These are phyloP conservation scores for Ophraella communa DNA, from an alignment of 2,888 invertebrate species.

Conservation along the genomic window DNA sequence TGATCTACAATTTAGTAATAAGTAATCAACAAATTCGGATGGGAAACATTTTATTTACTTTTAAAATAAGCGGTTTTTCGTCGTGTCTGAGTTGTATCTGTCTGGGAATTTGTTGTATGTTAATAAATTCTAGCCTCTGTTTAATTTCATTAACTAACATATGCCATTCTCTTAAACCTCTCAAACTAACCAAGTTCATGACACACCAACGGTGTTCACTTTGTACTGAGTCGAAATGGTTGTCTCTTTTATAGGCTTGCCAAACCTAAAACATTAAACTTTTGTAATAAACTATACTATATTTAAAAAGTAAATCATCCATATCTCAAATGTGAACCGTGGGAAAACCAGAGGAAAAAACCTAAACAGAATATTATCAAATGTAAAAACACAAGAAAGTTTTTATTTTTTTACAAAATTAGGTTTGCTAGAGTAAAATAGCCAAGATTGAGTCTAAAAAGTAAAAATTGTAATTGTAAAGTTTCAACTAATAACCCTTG, in stretches of 20 bases:
- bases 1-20: slow-evolving; percentile 62
- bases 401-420: too few relatives aligned
- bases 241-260: slow-evolving; percentile 54
- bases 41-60: slow-evolving; percentile 59
- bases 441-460: too few relatives aligned
- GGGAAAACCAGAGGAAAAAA: too few relatives aligned
- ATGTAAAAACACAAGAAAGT: too few relatives aligned
- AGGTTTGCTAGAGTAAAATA: too few relatives aligned
- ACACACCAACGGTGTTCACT: slow-evolving; percentile 67
- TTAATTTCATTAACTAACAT: slow-evolving; percentile 75
- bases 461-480: too few relatives aligned
- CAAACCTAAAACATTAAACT: slow-evolving; percentile 66
- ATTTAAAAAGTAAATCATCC: background rate
- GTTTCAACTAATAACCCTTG: too few relatives aligned
- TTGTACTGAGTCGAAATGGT: slow-evolving; percentile 38
- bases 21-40: background rate
- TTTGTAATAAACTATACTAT: background rate
- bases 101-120: slow-evolving; percentile 65
- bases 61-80: slow-evolving; percentile 70
- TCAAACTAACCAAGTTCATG: slow-evolving; percentile 72
- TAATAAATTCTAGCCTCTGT: slow-evolving; percentile 65
- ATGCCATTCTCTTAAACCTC: slow-evolving; percentile 76
- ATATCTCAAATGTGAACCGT: too few relatives aligned
- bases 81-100: slow-evolving; percentile 58
- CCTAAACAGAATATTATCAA: too few relatives aligned